These are phyloP conservation scores for Nymphicus hollandicus DNA, from an alignment of 2,113 vertebrate species.

Conservation along the genomic window DNA sequence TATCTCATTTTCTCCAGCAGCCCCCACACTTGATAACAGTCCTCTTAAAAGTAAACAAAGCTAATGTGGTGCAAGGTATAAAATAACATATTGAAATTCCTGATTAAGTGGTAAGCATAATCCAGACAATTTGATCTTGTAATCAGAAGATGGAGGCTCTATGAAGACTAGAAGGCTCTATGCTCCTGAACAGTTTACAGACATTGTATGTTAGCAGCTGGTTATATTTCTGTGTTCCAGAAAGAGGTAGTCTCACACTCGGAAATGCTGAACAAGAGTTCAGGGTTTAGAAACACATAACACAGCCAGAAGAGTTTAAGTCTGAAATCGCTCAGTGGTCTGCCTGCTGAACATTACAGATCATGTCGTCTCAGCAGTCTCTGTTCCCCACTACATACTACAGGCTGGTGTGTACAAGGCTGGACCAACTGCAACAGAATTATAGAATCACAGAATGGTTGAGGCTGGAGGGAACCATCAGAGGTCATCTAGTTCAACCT, in stretches of 20 bases:
- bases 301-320: not conserved
- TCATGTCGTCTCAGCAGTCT: not conserved
- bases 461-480: not conserved
- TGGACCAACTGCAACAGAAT: not conserved
- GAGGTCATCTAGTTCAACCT: not conserved
- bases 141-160: not conserved
- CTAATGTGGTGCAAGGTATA: not conserved
- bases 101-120: slow-evolving; percentile 1
- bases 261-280: not conserved
- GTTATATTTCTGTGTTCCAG: not conserved
- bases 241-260: not conserved
- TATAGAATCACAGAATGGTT: not conserved
- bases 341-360: not conserved
- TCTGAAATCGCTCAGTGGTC: not conserved
- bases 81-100: not conserved
- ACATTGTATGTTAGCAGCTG: not conserved
- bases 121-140: not conserved
- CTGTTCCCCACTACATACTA: not conserved
- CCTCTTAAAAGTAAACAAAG: not conserved
- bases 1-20: not conserved
- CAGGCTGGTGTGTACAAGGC: no score
- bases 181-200: not conserved
- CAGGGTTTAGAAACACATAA: not conserved
- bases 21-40: not conserved
- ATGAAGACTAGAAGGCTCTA: not conserved